A percentile compares a stretch with the other conserved stretches of the same genome.
Evolutionary conservation across 1,140 invertebrate species (phyloP).

Genomic region (Goniozus legneri): DNA sequence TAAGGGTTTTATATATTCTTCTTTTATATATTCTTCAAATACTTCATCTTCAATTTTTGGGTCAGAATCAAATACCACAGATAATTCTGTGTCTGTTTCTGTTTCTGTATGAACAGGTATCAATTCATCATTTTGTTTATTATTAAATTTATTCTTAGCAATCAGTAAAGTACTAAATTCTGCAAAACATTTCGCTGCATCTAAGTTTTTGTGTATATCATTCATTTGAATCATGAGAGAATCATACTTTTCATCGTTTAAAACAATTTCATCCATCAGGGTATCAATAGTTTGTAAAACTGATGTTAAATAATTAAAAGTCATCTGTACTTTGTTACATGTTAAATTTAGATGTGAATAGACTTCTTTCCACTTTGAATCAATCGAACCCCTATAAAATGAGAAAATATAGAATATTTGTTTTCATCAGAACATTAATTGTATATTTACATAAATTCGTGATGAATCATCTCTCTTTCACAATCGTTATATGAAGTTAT

Average conservation of each 20-base stretch:
- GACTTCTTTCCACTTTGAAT: constrained; percentile 41
- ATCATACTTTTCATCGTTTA: constrained; percentile 19
- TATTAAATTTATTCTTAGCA: constrained; percentile 20
- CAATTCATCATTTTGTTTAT: constrained; percentile 2
- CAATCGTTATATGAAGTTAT: constrained; percentile 29
- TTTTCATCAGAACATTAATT: not conserved
- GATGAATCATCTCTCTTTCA: constrained; percentile 22
- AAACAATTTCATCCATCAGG: constrained; percentile 14
- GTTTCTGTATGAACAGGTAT: constrained; percentile 4
- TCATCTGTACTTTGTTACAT: constrained; percentile 39
- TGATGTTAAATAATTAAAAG: constrained; percentile 32
- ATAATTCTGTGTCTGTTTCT: constrained; percentile 9
- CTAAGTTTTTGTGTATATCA: constrained; percentile 37
- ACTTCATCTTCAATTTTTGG: constrained; percentile 49
- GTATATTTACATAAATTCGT: constrained; percentile 26
- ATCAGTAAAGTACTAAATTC: constrained; percentile 40
- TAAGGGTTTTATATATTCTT: constrained; percentile 42
- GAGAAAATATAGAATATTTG: constrained; percentile 2
- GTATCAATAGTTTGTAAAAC: constrained; percentile 38
- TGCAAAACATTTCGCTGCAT: constrained; percentile 37
- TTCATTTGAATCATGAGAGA: constrained; percentile 29
- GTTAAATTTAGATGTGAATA: constrained; percentile 42
- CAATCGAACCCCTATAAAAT: constrained; percentile 19
- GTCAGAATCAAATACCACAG: constrained; percentile 30
- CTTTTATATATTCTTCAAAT: constrained; percentile 50